Evolutionary conservation across 2,888 invertebrate species (phyloP).

Genomic region (Cenopis cana): DNA sequence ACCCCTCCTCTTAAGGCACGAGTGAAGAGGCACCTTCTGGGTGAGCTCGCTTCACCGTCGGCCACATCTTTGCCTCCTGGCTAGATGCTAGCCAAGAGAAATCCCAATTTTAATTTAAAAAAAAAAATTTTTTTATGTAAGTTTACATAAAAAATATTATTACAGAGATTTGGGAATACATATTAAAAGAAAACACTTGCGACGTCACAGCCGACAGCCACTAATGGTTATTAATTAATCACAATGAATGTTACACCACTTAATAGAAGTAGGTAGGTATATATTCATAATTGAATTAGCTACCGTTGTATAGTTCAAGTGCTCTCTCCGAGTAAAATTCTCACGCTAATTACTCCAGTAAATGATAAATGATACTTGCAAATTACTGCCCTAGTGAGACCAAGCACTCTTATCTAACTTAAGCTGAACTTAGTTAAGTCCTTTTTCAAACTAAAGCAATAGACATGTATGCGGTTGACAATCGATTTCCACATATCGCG

Average conservation of each 20-base stretch:
- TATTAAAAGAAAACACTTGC: too few relatives aligned
- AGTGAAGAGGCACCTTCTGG: too few relatives aligned
- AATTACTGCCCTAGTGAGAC: slow-evolving; percentile 36
- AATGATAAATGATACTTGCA: slow-evolving; percentile 43
- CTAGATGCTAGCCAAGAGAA: too few relatives aligned
- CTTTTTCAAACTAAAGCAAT: background rate
- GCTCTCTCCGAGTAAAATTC: slow-evolving; percentile 34
- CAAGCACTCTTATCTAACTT: background rate
- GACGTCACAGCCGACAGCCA: too few relatives aligned
- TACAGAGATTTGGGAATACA: too few relatives aligned
- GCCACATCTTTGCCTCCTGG: too few relatives aligned
- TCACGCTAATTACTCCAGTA: slow-evolving; percentile 39
- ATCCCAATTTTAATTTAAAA: too few relatives aligned
- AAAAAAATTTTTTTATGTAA: too few relatives aligned
- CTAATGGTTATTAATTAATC: background rate
- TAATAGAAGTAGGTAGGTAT: background rate
- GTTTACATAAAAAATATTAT: too few relatives aligned
- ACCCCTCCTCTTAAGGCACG: too few relatives aligned
- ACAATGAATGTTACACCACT: background rate
- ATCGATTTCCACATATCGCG: slow-evolving; percentile 23
- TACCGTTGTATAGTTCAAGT: slow-evolving; percentile 25
- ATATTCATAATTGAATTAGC: slow-evolving; percentile 31
- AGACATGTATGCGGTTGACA: slow-evolving; percentile 12
- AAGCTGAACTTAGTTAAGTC: background rate
- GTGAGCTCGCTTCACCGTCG: too few relatives aligned